Percentiles rank a stretch among this genome's conserved stretches.
Evolutionary conservation across 2,113 vertebrate species (phyloP).

Genomic region (Paedocypris sp.): DNA sequence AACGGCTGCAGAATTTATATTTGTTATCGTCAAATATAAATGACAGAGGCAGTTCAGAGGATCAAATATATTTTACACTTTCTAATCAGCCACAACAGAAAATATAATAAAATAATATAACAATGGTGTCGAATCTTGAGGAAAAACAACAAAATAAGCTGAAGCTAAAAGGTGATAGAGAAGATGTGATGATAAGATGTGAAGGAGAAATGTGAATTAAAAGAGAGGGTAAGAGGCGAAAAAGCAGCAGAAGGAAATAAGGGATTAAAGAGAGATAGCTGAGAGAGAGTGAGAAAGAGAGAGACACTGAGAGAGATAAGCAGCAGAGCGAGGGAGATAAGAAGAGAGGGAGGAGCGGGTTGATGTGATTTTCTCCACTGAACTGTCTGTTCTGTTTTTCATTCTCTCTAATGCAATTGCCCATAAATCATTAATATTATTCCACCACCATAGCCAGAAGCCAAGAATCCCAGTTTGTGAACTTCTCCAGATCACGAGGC

Average conservation of each 20-base stretch:
- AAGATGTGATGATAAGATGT: not conserved
- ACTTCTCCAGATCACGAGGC: conserved; percentile 24
- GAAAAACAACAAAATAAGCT: not conserved
- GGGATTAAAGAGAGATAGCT: not conserved
- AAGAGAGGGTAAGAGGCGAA: not conserved
- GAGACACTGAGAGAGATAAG: not conserved
- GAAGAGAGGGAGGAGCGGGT: not conserved
- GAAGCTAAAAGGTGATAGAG: not conserved
- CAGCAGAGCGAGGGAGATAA: conserved; percentile 1
- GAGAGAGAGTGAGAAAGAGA: not conserved
- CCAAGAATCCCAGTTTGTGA: conserved; percentile 14
- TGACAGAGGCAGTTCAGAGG: too few relatives aligned
- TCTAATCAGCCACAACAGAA: too few relatives aligned
- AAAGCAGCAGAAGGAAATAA: not conserved
- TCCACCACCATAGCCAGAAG: conserved; percentile 40
- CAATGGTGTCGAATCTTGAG: not conserved
- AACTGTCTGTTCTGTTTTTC: conserved; percentile 20
- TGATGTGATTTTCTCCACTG: not conserved
- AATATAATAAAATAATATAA: not conserved
- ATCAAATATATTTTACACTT: too few relatives aligned
- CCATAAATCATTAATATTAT: conserved; percentile 57
- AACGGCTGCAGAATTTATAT: too few relatives aligned
- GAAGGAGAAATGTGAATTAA: not conserved
- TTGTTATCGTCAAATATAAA: too few relatives aligned
- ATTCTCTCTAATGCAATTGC: conserved; percentile 45